These are phyloP conservation scores for Leptarthrus brevirostris DNA, from an alignment of 2,888 invertebrate species.

Conservation along the genomic window DNA sequence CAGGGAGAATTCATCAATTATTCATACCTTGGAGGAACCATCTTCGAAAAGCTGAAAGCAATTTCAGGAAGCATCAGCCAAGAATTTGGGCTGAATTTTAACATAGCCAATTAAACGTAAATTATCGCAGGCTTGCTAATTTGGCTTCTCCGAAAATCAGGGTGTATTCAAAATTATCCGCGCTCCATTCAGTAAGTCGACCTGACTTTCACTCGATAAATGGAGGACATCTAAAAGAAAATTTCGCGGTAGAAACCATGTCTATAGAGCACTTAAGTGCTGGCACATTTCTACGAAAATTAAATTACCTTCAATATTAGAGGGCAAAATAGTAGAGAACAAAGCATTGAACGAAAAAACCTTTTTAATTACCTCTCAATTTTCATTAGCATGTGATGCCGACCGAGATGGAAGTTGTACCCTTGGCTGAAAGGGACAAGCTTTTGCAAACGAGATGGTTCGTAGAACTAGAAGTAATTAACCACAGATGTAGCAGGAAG, in stretches of 20 bases:
- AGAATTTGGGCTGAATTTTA: neutral
- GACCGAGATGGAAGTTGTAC: conserved; percentile 28
- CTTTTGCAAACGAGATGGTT: conserved; percentile 47
- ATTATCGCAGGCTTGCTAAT: no score
- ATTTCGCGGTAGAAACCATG: neutral
- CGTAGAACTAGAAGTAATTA: conserved; percentile 40
- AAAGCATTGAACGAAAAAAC: conserved; percentile 33
- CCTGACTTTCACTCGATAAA: conserved; percentile 44
- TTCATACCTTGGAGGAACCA: no score
- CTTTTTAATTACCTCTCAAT: conserved; percentile 48
- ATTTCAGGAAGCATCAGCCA: no score
- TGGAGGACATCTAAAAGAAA: conserved; percentile 39
- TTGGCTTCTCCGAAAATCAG: no score
- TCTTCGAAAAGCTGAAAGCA: no score
- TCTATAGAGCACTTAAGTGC: neutral
- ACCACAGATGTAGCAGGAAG: conserved; percentile 45
- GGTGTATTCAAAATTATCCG: neutral
- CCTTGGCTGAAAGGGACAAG: conserved; percentile 22
- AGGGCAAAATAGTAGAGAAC: conserved; percentile 40
- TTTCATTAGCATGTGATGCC: conserved; percentile 44
- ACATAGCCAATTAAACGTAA: neutral
- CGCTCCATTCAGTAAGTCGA: neutral
- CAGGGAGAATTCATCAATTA: no score
- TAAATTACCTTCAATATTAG: conserved; percentile 44
- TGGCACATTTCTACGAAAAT: conserved; percentile 35